These are phyloP conservation scores for Huso huso DNA, from an alignment of 2,797 vertebrate species.

Conservation along the genomic window DNA sequence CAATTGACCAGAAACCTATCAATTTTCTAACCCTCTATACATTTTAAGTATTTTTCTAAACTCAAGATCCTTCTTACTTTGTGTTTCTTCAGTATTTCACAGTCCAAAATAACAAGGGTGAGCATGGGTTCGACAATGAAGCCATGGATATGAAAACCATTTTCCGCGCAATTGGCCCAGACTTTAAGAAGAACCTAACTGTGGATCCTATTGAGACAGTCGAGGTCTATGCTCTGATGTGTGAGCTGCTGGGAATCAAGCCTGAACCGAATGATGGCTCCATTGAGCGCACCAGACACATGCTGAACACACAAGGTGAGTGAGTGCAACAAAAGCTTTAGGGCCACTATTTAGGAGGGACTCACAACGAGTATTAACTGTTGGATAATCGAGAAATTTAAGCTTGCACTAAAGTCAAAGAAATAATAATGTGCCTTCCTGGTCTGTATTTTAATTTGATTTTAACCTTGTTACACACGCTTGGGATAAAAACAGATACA, in stretches of 20 bases:
- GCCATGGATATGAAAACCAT: constrained; percentile 81
- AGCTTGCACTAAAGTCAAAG: background rate
- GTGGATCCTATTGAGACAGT: constrained; percentile 80
- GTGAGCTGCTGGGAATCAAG: constrained; percentile 70
- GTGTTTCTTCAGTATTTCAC: constrained; percentile 52
- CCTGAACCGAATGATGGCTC: constrained; percentile 75
- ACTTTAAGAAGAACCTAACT: constrained; percentile 60
- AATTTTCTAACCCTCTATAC: background rate
- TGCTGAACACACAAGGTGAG: constrained; percentile 46
- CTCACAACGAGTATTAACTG: background rate
- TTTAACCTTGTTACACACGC: background rate
- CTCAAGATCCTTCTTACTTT: background rate
- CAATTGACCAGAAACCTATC: background rate
- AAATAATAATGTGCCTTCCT: background rate
- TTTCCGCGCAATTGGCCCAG: constrained; percentile 78
- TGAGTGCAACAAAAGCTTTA: background rate
- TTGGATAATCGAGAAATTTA: background rate
- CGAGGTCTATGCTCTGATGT: constrained; percentile 79
- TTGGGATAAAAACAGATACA: background rate
- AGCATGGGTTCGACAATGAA: constrained; percentile 77
- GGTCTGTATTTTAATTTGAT: background rate
- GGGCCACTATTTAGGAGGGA: background rate
- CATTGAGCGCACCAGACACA: constrained; percentile 44
- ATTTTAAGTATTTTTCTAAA: background rate
- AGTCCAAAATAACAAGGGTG: constrained; percentile 73